A percentile compares a stretch with the other conserved stretches of the same genome.
Evolutionary conservation across 2,113 vertebrate genomes (phyloP).

Genomic region (Willisornis vidua): DNA sequence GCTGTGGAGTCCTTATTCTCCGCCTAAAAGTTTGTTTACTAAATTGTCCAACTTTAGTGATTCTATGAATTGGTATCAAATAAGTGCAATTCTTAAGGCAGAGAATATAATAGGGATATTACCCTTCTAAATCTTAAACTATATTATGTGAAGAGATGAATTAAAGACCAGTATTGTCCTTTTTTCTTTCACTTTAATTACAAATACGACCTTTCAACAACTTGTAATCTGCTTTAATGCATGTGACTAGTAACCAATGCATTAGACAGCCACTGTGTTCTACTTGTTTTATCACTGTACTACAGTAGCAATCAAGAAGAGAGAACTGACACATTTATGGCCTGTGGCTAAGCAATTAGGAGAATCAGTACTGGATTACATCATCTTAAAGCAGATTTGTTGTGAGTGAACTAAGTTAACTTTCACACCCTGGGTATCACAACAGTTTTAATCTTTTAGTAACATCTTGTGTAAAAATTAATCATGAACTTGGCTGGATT

Average conservation of each 20-base stretch:
- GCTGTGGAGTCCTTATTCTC: no score
- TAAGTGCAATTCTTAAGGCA: background rate
- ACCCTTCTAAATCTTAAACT: background rate
- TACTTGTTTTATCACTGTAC: constrained; percentile 20
- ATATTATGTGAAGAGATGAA: background rate
- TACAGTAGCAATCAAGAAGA: constrained; percentile 9
- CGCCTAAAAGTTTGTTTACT: no score
- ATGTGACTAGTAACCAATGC: background rate
- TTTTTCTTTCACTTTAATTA: background rate
- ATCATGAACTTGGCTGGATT: constrained; percentile 28
- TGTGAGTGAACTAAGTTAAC: constrained; percentile 52
- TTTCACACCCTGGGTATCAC: constrained; percentile 33
- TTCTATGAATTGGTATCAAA: background rate
- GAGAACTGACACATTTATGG: constrained; percentile 41
- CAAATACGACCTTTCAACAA: background rate
- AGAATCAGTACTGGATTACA: constrained; percentile 50
- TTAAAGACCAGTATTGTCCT: background rate
- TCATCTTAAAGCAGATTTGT: constrained; percentile 59
- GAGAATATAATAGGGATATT: background rate
- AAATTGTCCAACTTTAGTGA: background rate
- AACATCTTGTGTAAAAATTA: constrained; percentile 43
- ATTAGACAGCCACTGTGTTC: background rate
- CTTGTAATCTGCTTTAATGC: background rate
- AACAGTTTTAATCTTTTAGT: constrained; percentile 50
- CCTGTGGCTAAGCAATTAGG: constrained; percentile 60